Evolutionary conservation across 2,113 vertebrate genomes (phyloP).

Genomic region (Rallus limicola): DNA sequence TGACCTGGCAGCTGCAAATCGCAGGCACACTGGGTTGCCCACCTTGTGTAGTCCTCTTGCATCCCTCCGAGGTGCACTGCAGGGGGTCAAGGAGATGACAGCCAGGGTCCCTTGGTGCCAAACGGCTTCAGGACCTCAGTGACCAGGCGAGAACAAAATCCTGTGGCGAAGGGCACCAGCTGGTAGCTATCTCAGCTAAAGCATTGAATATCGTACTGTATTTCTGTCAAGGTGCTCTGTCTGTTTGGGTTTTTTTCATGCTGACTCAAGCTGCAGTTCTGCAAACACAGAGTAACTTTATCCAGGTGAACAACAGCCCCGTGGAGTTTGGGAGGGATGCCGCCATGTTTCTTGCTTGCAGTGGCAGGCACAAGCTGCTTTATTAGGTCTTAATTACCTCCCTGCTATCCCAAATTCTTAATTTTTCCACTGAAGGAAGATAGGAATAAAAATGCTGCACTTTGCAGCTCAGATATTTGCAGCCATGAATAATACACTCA

Average conservation of each 20-base stretch:
- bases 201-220: not conserved
- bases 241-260: not conserved
- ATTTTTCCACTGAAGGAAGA: conserved; percentile 14
- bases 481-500: conserved; percentile 36
- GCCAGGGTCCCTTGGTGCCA: not conserved
- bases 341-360: not conserved
- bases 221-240: not conserved
- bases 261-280: not conserved
- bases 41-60: not conserved
- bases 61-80: not conserved
- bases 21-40: accelerated
- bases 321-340: not conserved
- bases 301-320: not conserved
- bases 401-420: conserved; percentile 5
- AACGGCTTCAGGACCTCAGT: not conserved
- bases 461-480: conserved; percentile 1
- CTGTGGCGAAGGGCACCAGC: not conserved
- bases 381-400: conserved; percentile 31
- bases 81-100: not conserved
- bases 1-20: not conserved
- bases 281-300: not conserved
- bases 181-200: not conserved
- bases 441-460: not conserved
- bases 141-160: not conserved
- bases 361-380: not conserved